phyloP scores from a whole-genome alignment of 2,797 vertebrate genomes.

The Fringilla coelebs region DNA sequence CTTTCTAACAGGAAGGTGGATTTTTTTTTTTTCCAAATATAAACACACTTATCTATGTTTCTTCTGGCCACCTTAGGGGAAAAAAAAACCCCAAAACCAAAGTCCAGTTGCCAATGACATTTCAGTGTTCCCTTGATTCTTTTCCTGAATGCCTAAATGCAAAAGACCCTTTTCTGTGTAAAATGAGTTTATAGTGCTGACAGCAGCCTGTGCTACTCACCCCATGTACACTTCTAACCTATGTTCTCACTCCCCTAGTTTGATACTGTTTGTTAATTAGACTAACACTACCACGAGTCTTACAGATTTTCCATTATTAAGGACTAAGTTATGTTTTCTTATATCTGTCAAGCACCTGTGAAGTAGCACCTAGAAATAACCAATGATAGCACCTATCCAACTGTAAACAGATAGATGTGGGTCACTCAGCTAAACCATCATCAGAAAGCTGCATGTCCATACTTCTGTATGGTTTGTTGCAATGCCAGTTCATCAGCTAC shows the following conservation, averaged over 20 bases:
- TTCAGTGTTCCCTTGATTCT: background rate
- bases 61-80: background rate
- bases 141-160: background rate
- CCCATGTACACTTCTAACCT: background rate
- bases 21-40: background rate
- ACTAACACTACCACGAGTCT: background rate
- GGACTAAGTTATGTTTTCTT: background rate
- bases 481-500: background rate
- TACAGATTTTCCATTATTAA: background rate
- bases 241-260: background rate
- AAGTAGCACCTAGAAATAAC: constrained; percentile 15
- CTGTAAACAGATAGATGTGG: background rate
- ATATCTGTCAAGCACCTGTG: background rate
- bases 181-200: background rate
- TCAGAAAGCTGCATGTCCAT: background rate
- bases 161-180: background rate
- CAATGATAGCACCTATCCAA: background rate
- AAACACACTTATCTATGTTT: background rate
- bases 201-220: background rate
- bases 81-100: accelerated
- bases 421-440: background rate
- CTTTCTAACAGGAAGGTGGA: background rate
- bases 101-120: background rate
- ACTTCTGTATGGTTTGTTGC: background rate
- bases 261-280: background rate